These are phyloP conservation scores for Leucania comma DNA, from an alignment of 2,888 invertebrate species.

Conservation along the genomic window DNA sequence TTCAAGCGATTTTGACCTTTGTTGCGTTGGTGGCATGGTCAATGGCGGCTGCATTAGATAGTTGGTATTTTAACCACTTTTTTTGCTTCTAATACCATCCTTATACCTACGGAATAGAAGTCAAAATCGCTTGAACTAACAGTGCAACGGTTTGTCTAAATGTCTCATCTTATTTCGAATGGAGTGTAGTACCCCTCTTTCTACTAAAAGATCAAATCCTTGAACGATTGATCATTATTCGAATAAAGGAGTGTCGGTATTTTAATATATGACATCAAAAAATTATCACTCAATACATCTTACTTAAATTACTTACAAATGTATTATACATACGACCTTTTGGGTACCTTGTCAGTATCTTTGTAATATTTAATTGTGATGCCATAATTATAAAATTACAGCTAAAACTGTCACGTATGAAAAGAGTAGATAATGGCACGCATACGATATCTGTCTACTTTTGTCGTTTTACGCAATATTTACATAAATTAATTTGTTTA, in stretches of 20 bases:
- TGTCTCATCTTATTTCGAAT: too few species aligned
- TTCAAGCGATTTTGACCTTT: too few species aligned
- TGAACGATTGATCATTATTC: neutral
- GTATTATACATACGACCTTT: conserved; percentile 6
- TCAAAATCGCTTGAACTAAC: too few species aligned
- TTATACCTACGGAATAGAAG: too few species aligned
- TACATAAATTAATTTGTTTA: conserved; percentile 78
- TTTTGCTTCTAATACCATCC: too few species aligned
- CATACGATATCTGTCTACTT: conserved; percentile 27
- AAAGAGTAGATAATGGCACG: conserved; percentile 18
- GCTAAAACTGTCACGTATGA: conserved; percentile 19
- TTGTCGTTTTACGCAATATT: conserved; percentile 76
- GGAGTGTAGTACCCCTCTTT: neutral
- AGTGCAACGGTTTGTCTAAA: too few species aligned
- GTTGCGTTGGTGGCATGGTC: too few species aligned
- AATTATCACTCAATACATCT: neutral
- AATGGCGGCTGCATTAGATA: too few species aligned
- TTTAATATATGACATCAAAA: conserved; percentile 2
- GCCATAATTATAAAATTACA: conserved; percentile 32
- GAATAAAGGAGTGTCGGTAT: neutral
- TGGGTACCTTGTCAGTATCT: neutral
- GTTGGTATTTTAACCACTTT: too few species aligned
- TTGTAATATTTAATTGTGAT: conserved; percentile 26
- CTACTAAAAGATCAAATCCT: conserved; percentile 3
- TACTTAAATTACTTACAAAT: conserved; percentile 3